Conservation (phyloP, 2,113 vertebrate species). For the Orthonyx spaldingii region DNA sequence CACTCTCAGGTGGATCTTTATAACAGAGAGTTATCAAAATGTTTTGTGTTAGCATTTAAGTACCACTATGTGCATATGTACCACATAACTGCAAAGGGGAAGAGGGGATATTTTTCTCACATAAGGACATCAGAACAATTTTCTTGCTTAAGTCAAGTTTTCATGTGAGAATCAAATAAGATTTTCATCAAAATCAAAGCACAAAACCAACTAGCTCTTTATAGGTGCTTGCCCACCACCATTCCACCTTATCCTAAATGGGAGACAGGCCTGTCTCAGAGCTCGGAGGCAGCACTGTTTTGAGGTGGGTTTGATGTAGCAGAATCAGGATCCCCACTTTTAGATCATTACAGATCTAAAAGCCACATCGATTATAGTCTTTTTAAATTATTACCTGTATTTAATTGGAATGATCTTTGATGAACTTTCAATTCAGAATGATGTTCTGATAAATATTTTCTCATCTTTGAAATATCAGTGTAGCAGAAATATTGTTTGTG, state of each 20-base stretch:
- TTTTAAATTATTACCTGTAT: neutral
- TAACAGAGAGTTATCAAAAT: neutral
- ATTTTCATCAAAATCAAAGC: neutral
- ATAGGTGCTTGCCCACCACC: neutral
- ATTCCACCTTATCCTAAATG: neutral
- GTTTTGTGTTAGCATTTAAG: neutral
- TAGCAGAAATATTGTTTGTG: neutral
- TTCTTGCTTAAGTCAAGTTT: neutral
- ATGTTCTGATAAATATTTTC: neutral
- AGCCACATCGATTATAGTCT: neutral
- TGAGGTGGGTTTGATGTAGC: neutral
- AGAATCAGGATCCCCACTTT: neutral
- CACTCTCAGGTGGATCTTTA: neutral
- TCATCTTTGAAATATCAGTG: neutral
- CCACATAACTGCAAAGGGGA: neutral
- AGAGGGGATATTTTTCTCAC: neutral
- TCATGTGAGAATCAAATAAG: neutral
- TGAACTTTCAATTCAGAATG: neutral
- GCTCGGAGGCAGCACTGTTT: neutral
- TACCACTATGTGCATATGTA: neutral
- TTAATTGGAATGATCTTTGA: neutral
- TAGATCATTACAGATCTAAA: neutral
- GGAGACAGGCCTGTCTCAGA: neutral
- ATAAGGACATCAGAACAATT: neutral
- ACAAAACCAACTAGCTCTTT: neutral